phyloP scores from a whole-genome alignment of 2,888 invertebrate genomes.

The Coronaproctus castanopsis region DNA sequence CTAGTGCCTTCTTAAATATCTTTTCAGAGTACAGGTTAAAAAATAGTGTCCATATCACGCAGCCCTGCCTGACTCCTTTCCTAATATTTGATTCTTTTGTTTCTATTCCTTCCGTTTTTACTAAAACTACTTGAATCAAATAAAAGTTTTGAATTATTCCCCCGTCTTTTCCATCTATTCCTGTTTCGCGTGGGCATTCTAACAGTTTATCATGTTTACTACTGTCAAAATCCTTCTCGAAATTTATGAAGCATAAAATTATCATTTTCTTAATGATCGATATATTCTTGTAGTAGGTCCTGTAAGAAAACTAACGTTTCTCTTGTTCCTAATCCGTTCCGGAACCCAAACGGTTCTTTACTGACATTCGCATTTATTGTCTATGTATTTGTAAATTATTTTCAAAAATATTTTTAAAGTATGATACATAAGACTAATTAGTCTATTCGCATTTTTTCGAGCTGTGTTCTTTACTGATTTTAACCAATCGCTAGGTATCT shows the following conservation, averaged over 20 bases:
- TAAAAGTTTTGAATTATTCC: neutral
- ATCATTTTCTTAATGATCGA: neutral
- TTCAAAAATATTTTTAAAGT: neutral
- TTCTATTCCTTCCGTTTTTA: neutral
- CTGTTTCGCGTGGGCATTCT: neutral
- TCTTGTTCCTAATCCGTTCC: neutral
- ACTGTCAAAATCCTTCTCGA: neutral
- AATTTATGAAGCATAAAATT: neutral
- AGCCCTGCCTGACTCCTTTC: neutral
- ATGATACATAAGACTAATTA: neutral
- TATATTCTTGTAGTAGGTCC: neutral
- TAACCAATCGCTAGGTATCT: neutral
- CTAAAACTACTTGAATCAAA: neutral
- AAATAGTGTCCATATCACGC: neutral
- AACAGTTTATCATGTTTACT: neutral
- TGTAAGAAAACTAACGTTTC: neutral
- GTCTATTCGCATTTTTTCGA: neutral
- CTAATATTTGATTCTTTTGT: neutral
- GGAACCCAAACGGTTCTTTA: neutral
- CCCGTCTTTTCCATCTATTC: neutral
- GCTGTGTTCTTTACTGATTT: neutral
- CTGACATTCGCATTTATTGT: neutral
- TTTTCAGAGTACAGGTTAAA: neutral
- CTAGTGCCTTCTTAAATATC: neutral
- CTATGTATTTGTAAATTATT: neutral